Base-by-base conservation (phyloP, 2,113 vertebrate species). In the Prolemur simus region DNA sequence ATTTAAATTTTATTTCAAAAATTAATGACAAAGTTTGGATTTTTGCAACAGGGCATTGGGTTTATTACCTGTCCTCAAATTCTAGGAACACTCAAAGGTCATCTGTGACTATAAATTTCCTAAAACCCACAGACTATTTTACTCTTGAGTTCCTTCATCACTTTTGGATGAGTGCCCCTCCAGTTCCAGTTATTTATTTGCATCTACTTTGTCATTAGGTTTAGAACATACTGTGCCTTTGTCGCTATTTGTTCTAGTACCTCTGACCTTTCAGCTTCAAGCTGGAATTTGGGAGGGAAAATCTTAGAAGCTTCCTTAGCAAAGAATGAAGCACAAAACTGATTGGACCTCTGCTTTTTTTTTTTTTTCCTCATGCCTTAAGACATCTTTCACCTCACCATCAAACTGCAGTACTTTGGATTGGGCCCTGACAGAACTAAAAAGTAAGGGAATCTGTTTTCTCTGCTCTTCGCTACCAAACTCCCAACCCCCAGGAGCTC, bases 211-310 rank as follows among this genome's bases (percentile, higher is more conserved):
- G 87, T 94, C 95, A 92, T 86, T 71, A 88, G 32, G 34, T 87
- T 96, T 87, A 97, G 93, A 96, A 98, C 96, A 96, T 45, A 69
- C 93, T 76, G 92, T 94, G 83, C 69, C 45, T 95, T 89, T 69
- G 60, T 85, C 83, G 5, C 83, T 95, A 84, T 94, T 93, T 93
- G 54, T 94, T 97, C 87, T 91, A 88, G 92, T 60, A 80, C 89
- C 76, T 87, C 84, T 97, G 84, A 91, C 96, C 97, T 97, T 93
- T 64, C 74, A 89, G 77, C 91, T 68, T 93, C n/a, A 63, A 92
- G 37, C 6, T 96, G 95, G 95, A 96, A 95, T 92, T 95, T 94
- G 80, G 64, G 74, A 96, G 39, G 64, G 54, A 71, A 78, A 97
- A 91, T 25, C 52, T 82, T 42, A 91, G 47, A 45, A 87, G 80